phyloP scores from a whole-genome alignment of 1,140 invertebrate species.

The Alviniconcha marisindica region DNA sequence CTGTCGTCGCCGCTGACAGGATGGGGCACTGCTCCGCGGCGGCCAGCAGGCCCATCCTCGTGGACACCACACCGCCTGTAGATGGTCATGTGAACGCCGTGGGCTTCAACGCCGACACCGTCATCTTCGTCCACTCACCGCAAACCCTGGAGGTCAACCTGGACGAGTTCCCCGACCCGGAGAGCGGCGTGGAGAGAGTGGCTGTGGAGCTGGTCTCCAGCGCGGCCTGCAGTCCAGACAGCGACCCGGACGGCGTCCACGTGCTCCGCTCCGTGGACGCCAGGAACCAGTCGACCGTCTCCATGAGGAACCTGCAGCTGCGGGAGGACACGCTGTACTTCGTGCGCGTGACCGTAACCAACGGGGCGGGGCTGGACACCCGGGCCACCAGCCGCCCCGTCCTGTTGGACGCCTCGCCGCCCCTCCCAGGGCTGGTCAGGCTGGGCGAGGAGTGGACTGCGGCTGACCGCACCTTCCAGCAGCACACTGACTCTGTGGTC shows the following conservation, averaged over 20 bases:
- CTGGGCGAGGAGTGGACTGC: conserved; percentile 17
- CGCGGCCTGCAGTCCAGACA: neutral
- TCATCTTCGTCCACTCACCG: conserved; percentile 7
- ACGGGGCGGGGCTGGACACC: conserved; percentile 34
- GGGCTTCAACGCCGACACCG: neutral
- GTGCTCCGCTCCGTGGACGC: neutral
- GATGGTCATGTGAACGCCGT: neutral
- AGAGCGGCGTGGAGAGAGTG: conserved; percentile 44
- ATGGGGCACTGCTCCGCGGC: neutral
- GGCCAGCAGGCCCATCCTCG: conserved; percentile 31
- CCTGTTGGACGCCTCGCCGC: conserved; percentile 26
- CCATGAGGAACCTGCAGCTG: conserved; percentile 2
- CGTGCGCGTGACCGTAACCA: conserved; percentile 9
- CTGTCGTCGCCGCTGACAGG: conserved; percentile 22
- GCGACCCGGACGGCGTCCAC: neutral
- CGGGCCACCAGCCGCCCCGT: conserved; percentile 10
- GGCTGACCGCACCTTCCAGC: neutral
- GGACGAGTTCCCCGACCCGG: conserved; percentile 34
- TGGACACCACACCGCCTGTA: conserved; percentile 22
- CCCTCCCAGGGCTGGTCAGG: neutral
- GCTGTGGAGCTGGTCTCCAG: conserved; percentile 25
- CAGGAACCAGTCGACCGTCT: neutral
- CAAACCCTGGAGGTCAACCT: conserved; percentile 11
- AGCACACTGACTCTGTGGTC: neutral
- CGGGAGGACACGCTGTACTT: conserved; percentile 9